Evolutionary conservation across 2,888 invertebrate species (phyloP).

Genomic region (Dione vanillae): DNA sequence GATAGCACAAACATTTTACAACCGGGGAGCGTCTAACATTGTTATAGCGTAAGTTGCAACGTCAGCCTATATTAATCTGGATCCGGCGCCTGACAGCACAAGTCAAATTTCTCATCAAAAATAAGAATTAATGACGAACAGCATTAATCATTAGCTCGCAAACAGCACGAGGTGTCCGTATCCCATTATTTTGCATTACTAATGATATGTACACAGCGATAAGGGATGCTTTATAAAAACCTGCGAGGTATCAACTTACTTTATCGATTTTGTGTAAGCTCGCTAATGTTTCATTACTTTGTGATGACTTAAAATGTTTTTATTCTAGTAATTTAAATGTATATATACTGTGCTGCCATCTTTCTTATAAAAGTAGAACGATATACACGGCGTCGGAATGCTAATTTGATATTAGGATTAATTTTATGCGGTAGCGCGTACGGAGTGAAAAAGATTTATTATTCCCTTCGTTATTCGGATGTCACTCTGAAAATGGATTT

Average conservation of each 20-base stretch:
- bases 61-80: slow-evolving; percentile 83
- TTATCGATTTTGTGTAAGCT: slow-evolving; percentile 56
- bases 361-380: slow-evolving; percentile 43
- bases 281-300: slow-evolving; percentile 52
- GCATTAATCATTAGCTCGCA: slow-evolving; percentile 83
- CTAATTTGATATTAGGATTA: slow-evolving; percentile 67
- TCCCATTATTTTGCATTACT: slow-evolving; percentile 85
- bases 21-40: slow-evolving; percentile 57
- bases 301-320: slow-evolving; percentile 35
- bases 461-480: slow-evolving; percentile 70
- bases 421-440: slow-evolving; percentile 70
- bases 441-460: slow-evolving; percentile 66
- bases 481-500: slow-evolving; percentile 56
- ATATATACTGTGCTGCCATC: slow-evolving; percentile 19
- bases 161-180: slow-evolving; percentile 83
- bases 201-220: slow-evolving; percentile 82
- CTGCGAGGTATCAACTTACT: slow-evolving; percentile 67
- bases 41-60: slow-evolving; percentile 77
- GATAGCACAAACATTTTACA: slow-evolving; percentile 46
- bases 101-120: slow-evolving; percentile 85
- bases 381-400: slow-evolving; percentile 51
- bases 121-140: slow-evolving; percentile 83
- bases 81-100: slow-evolving; percentile 81
- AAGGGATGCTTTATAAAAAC: slow-evolving; percentile 75
- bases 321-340: slow-evolving; percentile 43